Evolutionary conservation across 2,888 invertebrate genomes (phyloP).

Genomic region (Augiades crinisus): DNA sequence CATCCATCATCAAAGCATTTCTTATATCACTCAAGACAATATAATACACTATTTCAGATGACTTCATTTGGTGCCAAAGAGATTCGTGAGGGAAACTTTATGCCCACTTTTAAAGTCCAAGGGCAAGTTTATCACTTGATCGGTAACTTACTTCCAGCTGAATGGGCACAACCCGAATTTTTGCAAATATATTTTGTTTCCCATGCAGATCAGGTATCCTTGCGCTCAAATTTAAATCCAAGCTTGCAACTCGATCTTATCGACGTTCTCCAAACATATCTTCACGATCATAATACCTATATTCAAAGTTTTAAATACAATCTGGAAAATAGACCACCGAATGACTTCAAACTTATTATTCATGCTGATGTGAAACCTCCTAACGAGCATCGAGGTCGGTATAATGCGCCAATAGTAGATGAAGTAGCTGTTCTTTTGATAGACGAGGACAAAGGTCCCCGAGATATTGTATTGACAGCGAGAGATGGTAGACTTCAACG

Average conservation of each 20-base stretch:
- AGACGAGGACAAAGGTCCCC: slow-evolving; percentile 36
- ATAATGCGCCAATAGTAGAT: background rate
- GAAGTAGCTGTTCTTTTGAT: slow-evolving; percentile 21
- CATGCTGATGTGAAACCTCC: background rate
- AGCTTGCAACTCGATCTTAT: slow-evolving; percentile 1
- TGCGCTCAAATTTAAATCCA: background rate
- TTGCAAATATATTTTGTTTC: slow-evolving; percentile 32
- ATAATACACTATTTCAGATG: slow-evolving; percentile 37
- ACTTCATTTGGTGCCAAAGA: slow-evolving; percentile 38
- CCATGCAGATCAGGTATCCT: background rate
- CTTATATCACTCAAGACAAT: slow-evolving; percentile 25
- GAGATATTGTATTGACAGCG: slow-evolving; percentile 35
- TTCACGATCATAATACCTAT: background rate
- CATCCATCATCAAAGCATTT: slow-evolving; percentile 29
- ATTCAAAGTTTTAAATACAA: background rate
- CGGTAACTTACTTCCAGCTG: slow-evolving; percentile 26
- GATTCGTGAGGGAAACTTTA: slow-evolving; percentile 1
- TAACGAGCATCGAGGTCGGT: background rate
- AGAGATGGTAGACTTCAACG: slow-evolving; percentile 32
- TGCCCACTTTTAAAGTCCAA: slow-evolving; percentile 27
- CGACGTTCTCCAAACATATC: background rate
- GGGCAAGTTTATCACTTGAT: slow-evolving; percentile 17
- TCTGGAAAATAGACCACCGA: background rate
- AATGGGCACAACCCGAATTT: slow-evolving; percentile 25
- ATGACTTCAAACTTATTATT: background rate